Evolutionary conservation across 2,888 invertebrate genomes (phyloP).

Genomic region (Erebia epiphron): DNA sequence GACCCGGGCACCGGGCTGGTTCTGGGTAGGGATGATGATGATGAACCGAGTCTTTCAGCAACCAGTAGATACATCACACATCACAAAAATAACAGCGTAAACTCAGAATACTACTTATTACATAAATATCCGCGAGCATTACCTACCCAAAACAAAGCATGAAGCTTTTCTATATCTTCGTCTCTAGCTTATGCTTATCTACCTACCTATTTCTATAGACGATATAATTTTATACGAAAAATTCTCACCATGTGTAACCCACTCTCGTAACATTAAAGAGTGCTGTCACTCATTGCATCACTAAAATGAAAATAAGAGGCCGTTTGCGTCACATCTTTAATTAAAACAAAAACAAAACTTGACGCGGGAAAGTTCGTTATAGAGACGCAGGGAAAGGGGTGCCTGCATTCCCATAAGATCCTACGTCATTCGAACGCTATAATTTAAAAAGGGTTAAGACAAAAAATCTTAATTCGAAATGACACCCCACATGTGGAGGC

Average conservation of each 20-base stretch:
- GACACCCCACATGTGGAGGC: constrained; percentile 62
- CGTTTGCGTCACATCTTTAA: constrained; percentile 28
- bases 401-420: constrained; percentile 65
- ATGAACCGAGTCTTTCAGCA: no score
- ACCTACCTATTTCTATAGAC: neutral
- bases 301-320: constrained; percentile 25
- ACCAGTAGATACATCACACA: no score
- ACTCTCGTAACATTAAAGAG: constrained; percentile 13
- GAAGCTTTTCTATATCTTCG: no score
- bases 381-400: constrained; percentile 44
- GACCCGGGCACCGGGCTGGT: no score
- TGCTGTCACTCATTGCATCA: constrained; percentile 23
- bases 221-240: constrained; percentile 15
- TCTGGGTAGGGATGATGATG: no score
- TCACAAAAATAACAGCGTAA: no score
- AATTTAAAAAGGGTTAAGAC: constrained; percentile 77
- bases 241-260: constrained; percentile 28
- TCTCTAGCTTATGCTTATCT: no score
- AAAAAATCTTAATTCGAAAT: constrained; percentile 67
- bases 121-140: no score
- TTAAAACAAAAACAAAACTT: constrained; percentile 21
- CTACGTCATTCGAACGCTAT: constrained; percentile 67
- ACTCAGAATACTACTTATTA: no score
- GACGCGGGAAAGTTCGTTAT: constrained; percentile 25
- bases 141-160: no score